phyloP scores from a whole-genome alignment of 1,140 invertebrate species.

The Aphis gossypii region DNA sequence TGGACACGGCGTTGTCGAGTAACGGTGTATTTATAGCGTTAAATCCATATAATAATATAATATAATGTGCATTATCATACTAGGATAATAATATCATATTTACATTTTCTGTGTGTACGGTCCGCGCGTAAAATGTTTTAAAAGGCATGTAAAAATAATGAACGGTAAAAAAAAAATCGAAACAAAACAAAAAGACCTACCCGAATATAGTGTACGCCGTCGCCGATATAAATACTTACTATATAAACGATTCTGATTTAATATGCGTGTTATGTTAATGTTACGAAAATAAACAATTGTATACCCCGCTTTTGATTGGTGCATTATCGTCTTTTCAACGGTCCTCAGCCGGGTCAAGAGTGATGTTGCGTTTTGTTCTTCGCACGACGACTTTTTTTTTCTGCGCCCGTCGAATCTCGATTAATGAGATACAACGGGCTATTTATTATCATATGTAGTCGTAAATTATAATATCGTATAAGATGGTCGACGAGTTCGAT shows the following conservation, averaged over 20 bases:
- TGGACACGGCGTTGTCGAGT: neutral
- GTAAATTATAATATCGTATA: too few relatives aligned
- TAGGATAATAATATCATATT: neutral
- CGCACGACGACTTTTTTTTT: too few relatives aligned
- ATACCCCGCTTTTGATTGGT: neutral
- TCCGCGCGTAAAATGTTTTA: neutral
- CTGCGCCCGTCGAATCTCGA: too few relatives aligned
- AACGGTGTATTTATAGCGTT: conserved; percentile 3
- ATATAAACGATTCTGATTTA: neutral
- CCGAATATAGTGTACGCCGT: neutral
- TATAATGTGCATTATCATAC: neutral
- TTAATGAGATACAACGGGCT: too few relatives aligned
- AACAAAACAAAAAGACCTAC: neutral
- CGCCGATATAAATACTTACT: neutral
- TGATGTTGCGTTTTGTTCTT: neutral
- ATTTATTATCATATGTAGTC: too few relatives aligned
- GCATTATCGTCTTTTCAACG: neutral
- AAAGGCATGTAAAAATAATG: neutral
- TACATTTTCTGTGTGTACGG: neutral
- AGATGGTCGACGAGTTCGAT: neutral
- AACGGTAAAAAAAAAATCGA: neutral
- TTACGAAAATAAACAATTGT: neutral
- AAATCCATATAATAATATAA: conserved; percentile 11
- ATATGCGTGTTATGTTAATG: neutral
- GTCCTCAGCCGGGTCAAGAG: neutral